Percentiles rank a stretch among this genome's conserved stretches.
These are phyloP conservation scores for Drosophila arawakana DNA, from an alignment of 1,140 invertebrate species.

Conservation along the genomic window DNA sequence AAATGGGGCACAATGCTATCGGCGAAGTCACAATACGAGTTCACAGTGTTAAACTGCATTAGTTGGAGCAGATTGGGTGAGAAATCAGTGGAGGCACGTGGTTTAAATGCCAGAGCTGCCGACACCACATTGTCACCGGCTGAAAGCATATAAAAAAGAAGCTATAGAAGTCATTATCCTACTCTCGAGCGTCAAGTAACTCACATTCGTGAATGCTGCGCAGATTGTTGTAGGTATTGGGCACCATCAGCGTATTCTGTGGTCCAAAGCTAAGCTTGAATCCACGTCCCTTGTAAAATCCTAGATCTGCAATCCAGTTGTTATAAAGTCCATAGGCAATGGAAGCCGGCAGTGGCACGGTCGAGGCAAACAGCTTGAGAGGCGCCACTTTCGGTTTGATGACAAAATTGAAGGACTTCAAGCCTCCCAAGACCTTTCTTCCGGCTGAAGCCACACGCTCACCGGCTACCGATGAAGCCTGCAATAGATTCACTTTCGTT, in stretches of 20 bases:
- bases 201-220: constrained; percentile 52
- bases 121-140: constrained; percentile 20
- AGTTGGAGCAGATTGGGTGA: constrained; percentile 64
- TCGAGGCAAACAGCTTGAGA: constrained; percentile 84
- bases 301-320: constrained; percentile 88
- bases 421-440: constrained; percentile 9
- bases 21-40: constrained; percentile 55
- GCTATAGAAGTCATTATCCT: not conserved
- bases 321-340: constrained; percentile 85
- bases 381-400: constrained; percentile 78
- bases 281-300: constrained; percentile 88
- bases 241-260: constrained; percentile 86
- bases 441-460: constrained; percentile 33
- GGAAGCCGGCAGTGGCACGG: constrained; percentile 85
- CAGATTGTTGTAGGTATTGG: constrained; percentile 66
- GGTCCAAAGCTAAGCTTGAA: constrained; percentile 92
- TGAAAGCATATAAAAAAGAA: not conserved
- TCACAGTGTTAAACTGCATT: constrained; percentile 66
- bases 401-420: constrained; percentile 58
- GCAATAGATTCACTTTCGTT: not conserved
- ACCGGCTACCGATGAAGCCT: constrained; percentile 58
- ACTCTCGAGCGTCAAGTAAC: too few relatives aligned
- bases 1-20: constrained; percentile 85
- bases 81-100: constrained; percentile 58
- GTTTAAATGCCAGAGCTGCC: constrained; percentile 49